Percentiles rank a stretch among this genome's conserved stretches.
Conservation (phyloP, 1,140 invertebrate species). For the Megathymus violae region DNA sequence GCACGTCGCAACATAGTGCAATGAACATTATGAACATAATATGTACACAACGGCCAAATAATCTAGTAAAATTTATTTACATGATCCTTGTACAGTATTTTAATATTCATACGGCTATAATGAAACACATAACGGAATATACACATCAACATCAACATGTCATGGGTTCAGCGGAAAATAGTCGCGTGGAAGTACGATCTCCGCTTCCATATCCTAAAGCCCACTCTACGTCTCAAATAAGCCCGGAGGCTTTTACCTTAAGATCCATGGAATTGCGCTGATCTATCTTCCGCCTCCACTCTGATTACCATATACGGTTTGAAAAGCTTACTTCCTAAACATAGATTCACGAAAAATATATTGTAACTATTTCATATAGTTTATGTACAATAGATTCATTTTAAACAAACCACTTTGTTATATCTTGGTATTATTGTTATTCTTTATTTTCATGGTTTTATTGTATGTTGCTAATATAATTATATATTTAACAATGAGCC, state of each 20-base stretch:
- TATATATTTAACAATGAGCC: too few relatives aligned
- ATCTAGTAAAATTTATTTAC: too few relatives aligned
- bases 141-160: too few relatives aligned
- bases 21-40: too few relatives aligned
- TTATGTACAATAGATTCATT: not conserved
- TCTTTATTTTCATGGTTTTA: too few relatives aligned
- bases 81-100: not conserved
- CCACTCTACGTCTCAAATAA: conserved; percentile 46
- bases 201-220: conserved; percentile 30
- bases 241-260: conserved; percentile 54
- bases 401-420: too few relatives aligned
- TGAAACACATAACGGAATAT: conserved; percentile 6
- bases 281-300: conserved; percentile 50
- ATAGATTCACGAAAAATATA: conserved; percentile 48
- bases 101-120: conserved; percentile 8
- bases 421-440: too few relatives aligned
- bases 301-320: conserved; percentile 69
- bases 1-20: too few relatives aligned
- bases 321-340: conserved; percentile 51
- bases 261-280: conserved; percentile 55
- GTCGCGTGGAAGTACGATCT: conserved; percentile 9
- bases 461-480: too few relatives aligned
- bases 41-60: too few relatives aligned
- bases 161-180: conserved; percentile 14
- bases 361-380: conserved; percentile 31